phyloP scores from a whole-genome alignment of 2,113 vertebrate genomes.

The Passer montanus region DNA sequence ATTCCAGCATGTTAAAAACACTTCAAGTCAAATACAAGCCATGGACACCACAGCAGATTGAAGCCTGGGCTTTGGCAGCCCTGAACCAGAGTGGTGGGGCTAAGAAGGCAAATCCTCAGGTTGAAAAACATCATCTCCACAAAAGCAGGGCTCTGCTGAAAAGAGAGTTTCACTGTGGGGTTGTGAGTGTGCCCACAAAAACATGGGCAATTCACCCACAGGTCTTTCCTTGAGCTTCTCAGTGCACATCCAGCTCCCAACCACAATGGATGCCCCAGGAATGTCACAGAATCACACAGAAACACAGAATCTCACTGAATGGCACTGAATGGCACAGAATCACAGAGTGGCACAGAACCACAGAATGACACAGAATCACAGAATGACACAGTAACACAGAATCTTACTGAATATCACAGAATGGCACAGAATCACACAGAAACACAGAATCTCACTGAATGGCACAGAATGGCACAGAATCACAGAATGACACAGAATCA shows the following conservation, averaged over 20 bases:
- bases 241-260: accelerated
- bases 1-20: not conserved
- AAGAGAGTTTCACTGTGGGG: not conserved
- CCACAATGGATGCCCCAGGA: accelerated
- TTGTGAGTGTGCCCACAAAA: accelerated
- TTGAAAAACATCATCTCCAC: not conserved
- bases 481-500: no score
- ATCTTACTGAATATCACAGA: no score
- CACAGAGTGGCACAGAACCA: no score
- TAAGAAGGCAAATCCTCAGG: not conserved
- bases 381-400: no score
- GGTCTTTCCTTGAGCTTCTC: no score
- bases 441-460: not conserved
- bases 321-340: no score
- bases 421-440: not conserved
- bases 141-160: not conserved
- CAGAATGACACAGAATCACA: no score
- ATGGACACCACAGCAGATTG: not conserved
- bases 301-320: not conserved
- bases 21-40: not conserved
- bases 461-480: not conserved
- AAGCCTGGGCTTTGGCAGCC: not conserved
- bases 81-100: not conserved
- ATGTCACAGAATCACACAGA: not conserved
- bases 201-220: accelerated